Evolutionary conservation across 2,888 invertebrate species (phyloP).

Genomic region (Endomychus coccineus): DNA sequence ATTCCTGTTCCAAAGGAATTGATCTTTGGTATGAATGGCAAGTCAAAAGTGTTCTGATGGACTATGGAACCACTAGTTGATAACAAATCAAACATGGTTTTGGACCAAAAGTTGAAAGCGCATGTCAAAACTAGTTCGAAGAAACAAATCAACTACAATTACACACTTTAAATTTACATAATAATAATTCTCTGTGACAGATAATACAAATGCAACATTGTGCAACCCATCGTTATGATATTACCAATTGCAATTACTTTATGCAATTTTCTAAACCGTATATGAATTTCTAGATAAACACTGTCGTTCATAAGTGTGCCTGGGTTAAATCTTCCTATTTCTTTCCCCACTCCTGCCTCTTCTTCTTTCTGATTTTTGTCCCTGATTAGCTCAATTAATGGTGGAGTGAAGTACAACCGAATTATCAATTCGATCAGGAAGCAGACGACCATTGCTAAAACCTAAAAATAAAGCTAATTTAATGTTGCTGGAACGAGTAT

Average conservation of each 20-base stretch:
- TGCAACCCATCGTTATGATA: constrained; percentile 60
- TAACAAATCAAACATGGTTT: no score
- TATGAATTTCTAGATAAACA: constrained; percentile 68
- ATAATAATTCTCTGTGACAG: constrained; percentile 35
- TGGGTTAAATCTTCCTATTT: constrained; percentile 65
- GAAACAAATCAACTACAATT: no score
- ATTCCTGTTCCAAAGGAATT: no score
- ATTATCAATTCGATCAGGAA: constrained; percentile 68
- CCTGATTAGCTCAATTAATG: constrained; percentile 65
- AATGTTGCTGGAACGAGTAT: no score
- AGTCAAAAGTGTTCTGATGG: no score
- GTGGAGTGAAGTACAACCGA: constrained; percentile 68
- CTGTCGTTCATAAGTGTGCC: constrained; percentile 69
- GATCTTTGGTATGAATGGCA: no score
- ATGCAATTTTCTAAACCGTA: constrained; percentile 68
- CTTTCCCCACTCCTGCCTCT: constrained; percentile 68
- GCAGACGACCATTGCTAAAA: constrained; percentile 55
- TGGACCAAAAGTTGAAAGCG: no score
- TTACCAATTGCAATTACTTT: constrained; percentile 75
- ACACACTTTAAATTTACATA: no score
- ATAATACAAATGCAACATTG: constrained; percentile 60
- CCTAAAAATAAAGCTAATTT: constrained; percentile 48
- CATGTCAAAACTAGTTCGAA: no score
- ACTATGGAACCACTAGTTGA: no score
- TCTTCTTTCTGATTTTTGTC: constrained; percentile 69